A percentile compares a stretch with the other conserved stretches of the same genome.
These are phyloP conservation scores for Mantis religiosa DNA, from an alignment of 2,888 invertebrate species.

Conservation along the genomic window DNA sequence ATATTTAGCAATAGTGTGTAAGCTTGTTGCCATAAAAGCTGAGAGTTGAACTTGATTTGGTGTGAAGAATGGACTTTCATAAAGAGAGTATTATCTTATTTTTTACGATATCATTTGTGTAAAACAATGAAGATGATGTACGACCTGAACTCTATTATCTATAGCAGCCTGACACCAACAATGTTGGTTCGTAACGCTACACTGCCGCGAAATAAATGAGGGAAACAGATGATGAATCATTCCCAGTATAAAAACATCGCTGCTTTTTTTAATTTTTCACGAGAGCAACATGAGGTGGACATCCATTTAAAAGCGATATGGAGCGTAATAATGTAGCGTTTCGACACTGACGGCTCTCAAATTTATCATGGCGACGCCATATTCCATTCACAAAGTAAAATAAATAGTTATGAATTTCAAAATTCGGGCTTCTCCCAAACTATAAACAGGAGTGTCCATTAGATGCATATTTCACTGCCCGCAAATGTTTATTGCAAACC, in stretches of 20 bases:
- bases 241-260: neutral
- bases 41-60: neutral
- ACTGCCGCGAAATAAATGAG: neutral
- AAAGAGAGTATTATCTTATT: neutral
- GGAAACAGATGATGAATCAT: neutral
- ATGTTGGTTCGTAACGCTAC: neutral
- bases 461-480: neutral
- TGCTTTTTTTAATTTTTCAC: neutral
- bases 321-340: neutral
- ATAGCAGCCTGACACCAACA: neutral
- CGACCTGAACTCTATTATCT: neutral
- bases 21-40: no score
- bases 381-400: neutral
- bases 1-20: no score
- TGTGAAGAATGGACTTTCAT: neutral
- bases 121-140: neutral
- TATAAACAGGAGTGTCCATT: neutral
- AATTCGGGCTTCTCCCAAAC: neutral
- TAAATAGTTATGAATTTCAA: neutral
- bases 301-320: neutral
- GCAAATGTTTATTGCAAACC: neutral
- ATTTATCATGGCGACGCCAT: neutral
- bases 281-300: neutral
- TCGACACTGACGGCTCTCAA: neutral
- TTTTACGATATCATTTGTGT: neutral